These are phyloP conservation scores for Digitonthophagus gazella DNA, from an alignment of 2,888 invertebrate genomes.

Conservation along the genomic window DNA sequence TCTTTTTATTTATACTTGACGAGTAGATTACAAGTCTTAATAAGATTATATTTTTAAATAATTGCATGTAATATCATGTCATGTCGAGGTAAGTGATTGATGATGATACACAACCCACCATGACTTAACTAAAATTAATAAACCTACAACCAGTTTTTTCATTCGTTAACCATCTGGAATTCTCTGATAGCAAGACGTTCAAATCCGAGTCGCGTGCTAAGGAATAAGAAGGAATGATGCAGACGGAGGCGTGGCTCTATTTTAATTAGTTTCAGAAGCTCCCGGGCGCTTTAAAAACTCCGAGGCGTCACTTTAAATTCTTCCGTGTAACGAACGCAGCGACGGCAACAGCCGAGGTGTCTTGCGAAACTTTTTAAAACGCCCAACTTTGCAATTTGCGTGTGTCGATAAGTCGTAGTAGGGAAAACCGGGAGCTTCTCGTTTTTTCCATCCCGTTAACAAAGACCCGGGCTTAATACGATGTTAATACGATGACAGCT, in stretches of 20 bases:
- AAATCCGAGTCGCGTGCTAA: neutral
- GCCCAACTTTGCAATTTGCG: slow-evolving; percentile 27
- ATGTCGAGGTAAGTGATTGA: neutral
- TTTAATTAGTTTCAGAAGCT: neutral
- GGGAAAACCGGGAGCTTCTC: neutral
- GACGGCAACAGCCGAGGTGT: slow-evolving; percentile 1
- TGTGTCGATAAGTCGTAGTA: slow-evolving; percentile 24
- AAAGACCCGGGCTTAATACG: slow-evolving; percentile 12
- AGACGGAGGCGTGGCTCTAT: neutral
- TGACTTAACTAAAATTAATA: neutral
- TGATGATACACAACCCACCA: neutral
- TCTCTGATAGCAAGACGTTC: neutral
- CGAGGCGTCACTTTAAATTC: slow-evolving; percentile 24
- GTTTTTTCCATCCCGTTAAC: neutral
- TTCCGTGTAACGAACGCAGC: slow-evolving; percentile 16
- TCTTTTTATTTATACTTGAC: too few relatives aligned
- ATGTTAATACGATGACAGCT: slow-evolving; percentile 28
- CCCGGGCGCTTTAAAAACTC: neutral
- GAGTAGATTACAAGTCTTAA: too few relatives aligned
- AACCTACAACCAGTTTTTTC: neutral
- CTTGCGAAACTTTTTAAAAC: slow-evolving; percentile 21
- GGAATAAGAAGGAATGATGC: neutral
- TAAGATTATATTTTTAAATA: too few relatives aligned
- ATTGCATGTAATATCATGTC: too few relatives aligned
- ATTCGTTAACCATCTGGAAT: neutral